phyloP scores from a whole-genome alignment of 1,140 invertebrate species.

The Pseudomyrmex concolor region DNA sequence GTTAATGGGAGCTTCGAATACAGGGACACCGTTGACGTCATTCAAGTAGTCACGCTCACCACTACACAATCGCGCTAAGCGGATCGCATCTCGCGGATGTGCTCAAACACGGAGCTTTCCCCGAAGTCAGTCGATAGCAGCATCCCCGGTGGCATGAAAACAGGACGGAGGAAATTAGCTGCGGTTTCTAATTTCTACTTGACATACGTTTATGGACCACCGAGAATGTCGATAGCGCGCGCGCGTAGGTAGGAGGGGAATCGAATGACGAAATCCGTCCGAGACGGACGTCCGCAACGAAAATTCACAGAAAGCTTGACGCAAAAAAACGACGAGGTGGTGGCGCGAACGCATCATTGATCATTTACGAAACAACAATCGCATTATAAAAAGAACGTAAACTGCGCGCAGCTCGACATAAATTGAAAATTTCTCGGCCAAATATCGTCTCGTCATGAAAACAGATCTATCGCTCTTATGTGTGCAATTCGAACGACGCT shows the following conservation, averaged over 20 bases:
- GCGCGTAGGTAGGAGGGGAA: constrained; percentile 21
- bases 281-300: constrained; percentile 4
- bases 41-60: constrained; percentile 36
- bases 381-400: constrained; percentile 11
- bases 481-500: constrained; percentile 21
- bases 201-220: constrained; percentile 30
- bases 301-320: neutral
- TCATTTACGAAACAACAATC: neutral
- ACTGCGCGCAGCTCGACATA: constrained; percentile 14
- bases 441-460: constrained; percentile 37
- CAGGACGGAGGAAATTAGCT: constrained; percentile 40
- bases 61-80: constrained; percentile 38
- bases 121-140: constrained; percentile 45
- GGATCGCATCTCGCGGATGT: constrained; percentile 38
- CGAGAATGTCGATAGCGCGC: constrained; percentile 26
- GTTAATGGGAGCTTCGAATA: constrained; percentile 58
- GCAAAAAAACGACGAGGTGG: constrained; percentile 1
- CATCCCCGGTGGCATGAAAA: constrained; percentile 35
- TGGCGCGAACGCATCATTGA: neutral
- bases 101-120: constrained; percentile 18
- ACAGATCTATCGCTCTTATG: neutral
- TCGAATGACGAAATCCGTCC: neutral
- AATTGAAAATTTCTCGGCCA: constrained; percentile 46
- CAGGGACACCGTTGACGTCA: constrained; percentile 67
- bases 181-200: constrained; percentile 50